Evolutionary conservation across 2,888 invertebrate species (phyloP).

Genomic region (Nomada fucata): DNA sequence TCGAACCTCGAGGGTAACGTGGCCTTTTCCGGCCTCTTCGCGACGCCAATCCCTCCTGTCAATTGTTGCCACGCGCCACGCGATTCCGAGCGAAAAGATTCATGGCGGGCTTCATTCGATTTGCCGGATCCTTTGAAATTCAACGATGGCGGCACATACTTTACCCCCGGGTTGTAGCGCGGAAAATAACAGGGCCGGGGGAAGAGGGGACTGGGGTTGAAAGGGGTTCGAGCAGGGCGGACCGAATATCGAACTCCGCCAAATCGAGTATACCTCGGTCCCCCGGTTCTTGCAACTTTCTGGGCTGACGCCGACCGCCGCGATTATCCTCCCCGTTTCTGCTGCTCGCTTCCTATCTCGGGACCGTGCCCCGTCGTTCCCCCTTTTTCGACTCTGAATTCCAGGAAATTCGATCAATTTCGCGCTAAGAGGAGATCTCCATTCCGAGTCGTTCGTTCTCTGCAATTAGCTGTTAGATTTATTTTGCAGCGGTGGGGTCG

Average conservation of each 20-base stretch:
- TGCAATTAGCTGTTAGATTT: constrained; percentile 24
- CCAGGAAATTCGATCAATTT: constrained; percentile 26
- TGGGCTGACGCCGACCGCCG: constrained; percentile 26
- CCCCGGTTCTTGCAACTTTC: constrained; percentile 64
- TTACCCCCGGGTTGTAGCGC: constrained; percentile 6
- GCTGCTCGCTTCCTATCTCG: neutral
- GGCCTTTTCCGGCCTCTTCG: constrained; percentile 16
- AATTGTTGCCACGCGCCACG: neutral
- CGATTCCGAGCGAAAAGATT: constrained; percentile 67
- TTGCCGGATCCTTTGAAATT: constrained; percentile 74
- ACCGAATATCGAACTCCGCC: constrained; percentile 66
- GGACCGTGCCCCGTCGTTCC: constrained; percentile 9
- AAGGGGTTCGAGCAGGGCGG: constrained; percentile 21
- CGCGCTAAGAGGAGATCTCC: constrained; percentile 16
- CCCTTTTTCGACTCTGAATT: constrained; percentile 27
- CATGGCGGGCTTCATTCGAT: constrained; percentile 75
- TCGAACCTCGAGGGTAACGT: constrained; percentile 33
- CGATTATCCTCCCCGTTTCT: constrained; percentile 49
- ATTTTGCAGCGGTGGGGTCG: neutral
- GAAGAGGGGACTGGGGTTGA: neutral
- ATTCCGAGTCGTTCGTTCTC: constrained; percentile 6
- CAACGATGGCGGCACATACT: constrained; percentile 57
- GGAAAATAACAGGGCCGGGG: constrained; percentile 8
- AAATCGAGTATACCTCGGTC: constrained; percentile 67
- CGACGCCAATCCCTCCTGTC: constrained; percentile 25